A percentile compares a stretch with the other conserved stretches of the same genome.
Evolutionary conservation across 2,888 invertebrate species (phyloP).

Genomic region (Trichogramma evanescens): DNA sequence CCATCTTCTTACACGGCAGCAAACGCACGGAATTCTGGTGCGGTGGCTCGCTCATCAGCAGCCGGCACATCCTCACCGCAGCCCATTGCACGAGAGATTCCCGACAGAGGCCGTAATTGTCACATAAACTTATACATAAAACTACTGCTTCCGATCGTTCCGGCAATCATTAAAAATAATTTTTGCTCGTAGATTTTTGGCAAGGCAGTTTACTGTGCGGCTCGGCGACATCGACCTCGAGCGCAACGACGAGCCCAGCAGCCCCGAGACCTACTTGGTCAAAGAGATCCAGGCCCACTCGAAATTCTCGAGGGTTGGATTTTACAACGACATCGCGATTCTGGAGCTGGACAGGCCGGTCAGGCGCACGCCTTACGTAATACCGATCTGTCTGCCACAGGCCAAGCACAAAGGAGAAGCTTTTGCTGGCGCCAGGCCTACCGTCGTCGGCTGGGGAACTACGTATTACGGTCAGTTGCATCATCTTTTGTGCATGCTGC

Average conservation of each 20-base stretch:
- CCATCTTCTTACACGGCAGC: conserved; percentile 81
- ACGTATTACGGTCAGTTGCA: conserved; percentile 64
- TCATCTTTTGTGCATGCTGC: not conserved
- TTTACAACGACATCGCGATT: conserved; percentile 91
- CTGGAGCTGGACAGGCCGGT: conserved; percentile 66
- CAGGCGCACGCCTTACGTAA: conserved; percentile 75
- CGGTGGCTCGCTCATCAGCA: conserved; percentile 80
- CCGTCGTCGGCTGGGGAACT: conserved; percentile 90
- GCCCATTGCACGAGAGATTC: conserved; percentile 91
- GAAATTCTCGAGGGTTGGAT: conserved; percentile 81
- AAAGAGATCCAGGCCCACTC: conserved; percentile 75
- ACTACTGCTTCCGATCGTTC: not conserved
- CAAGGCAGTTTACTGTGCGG: conserved; percentile 82
- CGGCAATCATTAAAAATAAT: not conserved
- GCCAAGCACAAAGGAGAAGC: conserved; percentile 54
- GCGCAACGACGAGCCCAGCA: conserved; percentile 76
- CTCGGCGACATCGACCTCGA: conserved; percentile 83
- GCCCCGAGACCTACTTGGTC: conserved; percentile 73
- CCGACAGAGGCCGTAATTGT: conserved; percentile 75
- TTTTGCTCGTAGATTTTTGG: conserved; percentile 62
- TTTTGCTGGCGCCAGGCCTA: conserved; percentile 69
- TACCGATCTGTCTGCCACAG: conserved; percentile 78
- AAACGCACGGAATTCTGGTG: conserved; percentile 88
- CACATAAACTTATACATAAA: not conserved
- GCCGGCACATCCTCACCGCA: conserved; percentile 76